phyloP scores from a whole-genome alignment of 2,888 invertebrate genomes.

The Conchocele bisecta region DNA sequence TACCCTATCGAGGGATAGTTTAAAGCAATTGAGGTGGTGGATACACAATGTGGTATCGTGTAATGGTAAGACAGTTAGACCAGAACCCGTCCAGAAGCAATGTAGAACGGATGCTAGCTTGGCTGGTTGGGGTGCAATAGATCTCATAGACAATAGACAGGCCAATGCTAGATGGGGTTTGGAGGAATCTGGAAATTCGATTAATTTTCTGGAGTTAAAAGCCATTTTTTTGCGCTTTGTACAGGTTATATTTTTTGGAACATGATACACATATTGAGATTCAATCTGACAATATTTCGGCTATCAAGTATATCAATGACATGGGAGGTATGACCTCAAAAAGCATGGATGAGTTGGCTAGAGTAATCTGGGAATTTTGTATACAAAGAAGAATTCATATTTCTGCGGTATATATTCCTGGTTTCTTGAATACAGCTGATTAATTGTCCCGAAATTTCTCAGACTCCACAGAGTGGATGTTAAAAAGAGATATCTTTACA shows the following conservation, averaged over 20 bases:
- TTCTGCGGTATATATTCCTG: slow-evolving; percentile 22
- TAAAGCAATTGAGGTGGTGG: slow-evolving; percentile 23
- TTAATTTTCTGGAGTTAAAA: no score
- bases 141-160: background rate
- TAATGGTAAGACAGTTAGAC: slow-evolving; percentile 33
- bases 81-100: background rate
- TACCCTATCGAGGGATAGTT: slow-evolving; percentile 7
- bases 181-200: slow-evolving; percentile 11
- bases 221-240: no score
- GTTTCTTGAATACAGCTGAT: slow-evolving; percentile 36
- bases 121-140: slow-evolving; percentile 19
- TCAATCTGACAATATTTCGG: slow-evolving; percentile 19
- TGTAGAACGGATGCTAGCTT: slow-evolving; percentile 36
- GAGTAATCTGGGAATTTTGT: slow-evolving; percentile 37
- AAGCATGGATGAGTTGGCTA: slow-evolving; percentile 17
- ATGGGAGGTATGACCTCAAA: slow-evolving; percentile 32
- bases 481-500: slow-evolving; percentile 30
- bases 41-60: slow-evolving; percentile 6
- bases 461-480: slow-evolving; percentile 48
- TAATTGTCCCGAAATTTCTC: slow-evolving; percentile 44
- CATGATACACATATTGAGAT: slow-evolving; percentile 36
- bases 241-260: no score
- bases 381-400: slow-evolving; percentile 24
- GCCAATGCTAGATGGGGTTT: slow-evolving; percentile 31
- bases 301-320: slow-evolving; percentile 23